Base-by-base conservation (phyloP, 2,113 vertebrate genomes). In the Perca fluviatilis region DNA sequence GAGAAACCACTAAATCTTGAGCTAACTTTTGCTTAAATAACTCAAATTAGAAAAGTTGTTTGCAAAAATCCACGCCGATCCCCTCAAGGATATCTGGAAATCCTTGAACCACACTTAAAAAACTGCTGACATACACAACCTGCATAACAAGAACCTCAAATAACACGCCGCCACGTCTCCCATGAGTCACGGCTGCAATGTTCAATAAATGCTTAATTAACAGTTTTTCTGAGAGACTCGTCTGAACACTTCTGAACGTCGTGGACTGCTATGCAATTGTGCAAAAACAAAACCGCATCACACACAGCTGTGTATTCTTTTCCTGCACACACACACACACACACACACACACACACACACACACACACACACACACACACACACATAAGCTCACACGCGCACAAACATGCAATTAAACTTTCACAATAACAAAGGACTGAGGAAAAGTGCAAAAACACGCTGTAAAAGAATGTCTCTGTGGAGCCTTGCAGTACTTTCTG, bases 131-230 rank as follows among this genome's bases (percentile, higher is more conserved):
- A 82, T n/a, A 78, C 88, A 86, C 75, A 91, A 79, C 56, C 79
- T 65, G 61, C 72, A 85, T 84, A 79, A 85, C 67, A 74, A 80
- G 36, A 86, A 81, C 53, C 40, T 65, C 63, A 74, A 83, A 82
- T 49, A 76, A 77, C 82, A 85, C 5, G 53, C 40, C 10, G 9
- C 30, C 36, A 70, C 19, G 21, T 72, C 68, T 88, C 88, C 80
- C 77, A 27, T 11, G 87, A 90, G 87, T 73, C 70, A 67, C 74
- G 65, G 72, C 82, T 85, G 80, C 80, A 76, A 30, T 50, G 77
- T 76, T 91, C 88, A 79, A 66, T 90, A 87, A 91, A 87, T 82
- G 69, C 89, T 86, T 91, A 80, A 93, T 94, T 90, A 91, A 88
- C 58, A 21, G 40, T 49, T 82, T 79, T 77, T 80, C 12, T 21